These are phyloP conservation scores for Notothenia rossii DNA, from an alignment of 2,113 vertebrate genomes.

Conservation along the genomic window DNA sequence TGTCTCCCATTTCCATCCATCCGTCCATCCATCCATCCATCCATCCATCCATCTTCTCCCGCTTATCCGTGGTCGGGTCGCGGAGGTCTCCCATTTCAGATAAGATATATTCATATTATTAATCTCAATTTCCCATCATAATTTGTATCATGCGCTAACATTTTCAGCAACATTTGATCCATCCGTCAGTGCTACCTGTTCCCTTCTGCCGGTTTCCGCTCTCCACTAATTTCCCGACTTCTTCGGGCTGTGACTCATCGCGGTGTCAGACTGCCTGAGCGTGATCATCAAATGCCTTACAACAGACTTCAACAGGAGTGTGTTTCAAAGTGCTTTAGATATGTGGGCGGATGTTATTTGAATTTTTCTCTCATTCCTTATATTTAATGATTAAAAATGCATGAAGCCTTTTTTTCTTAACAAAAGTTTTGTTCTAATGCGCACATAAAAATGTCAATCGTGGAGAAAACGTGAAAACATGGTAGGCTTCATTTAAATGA, in stretches of 20 bases:
- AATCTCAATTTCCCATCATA: slow-evolving; percentile 8
- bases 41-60: no score
- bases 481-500: neutral
- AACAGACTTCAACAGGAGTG: slow-evolving; percentile 60
- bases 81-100: neutral
- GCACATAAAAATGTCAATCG: slow-evolving; percentile 4
- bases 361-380: slow-evolving; percentile 34
- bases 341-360: slow-evolving; percentile 58
- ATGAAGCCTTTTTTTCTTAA: neutral
- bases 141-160: slow-evolving; percentile 11
- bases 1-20: no score
- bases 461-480: neutral
- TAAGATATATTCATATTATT: slow-evolving; percentile 5
- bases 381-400: slow-evolving; percentile 30
- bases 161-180: slow-evolving; percentile 24
- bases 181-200: slow-evolving; percentile 34
- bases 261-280: slow-evolving; percentile 60
- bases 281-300: slow-evolving; percentile 61
- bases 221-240: slow-evolving; percentile 39
- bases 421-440: slow-evolving; percentile 14
- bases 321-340: slow-evolving; percentile 65
- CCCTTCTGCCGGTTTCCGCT: slow-evolving; percentile 35
- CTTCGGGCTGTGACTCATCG: slow-evolving; percentile 61
- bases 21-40: no score
- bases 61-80: no score